Evolutionary conservation across 1,140 invertebrate genomes (phyloP).

Genomic region (Pseudomyrmex flavicornis): DNA sequence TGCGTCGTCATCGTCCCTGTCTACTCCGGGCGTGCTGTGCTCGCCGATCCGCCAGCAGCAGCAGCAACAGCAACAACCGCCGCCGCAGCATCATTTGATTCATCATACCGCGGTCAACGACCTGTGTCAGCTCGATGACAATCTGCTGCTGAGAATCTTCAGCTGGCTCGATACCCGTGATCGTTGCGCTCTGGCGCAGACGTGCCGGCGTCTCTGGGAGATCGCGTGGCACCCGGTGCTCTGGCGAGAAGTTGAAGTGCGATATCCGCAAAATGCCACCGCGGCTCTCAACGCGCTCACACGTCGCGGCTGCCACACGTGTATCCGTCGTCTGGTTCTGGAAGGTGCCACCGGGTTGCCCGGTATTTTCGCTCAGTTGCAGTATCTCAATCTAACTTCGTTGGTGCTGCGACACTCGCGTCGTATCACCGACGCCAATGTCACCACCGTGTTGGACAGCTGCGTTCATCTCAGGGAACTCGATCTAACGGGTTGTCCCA

Average conservation of each 20-base stretch:
- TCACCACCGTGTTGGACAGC: slow-evolving; percentile 76
- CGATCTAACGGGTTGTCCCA: slow-evolving; percentile 90
- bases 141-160: slow-evolving; percentile 88
- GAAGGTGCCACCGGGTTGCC: slow-evolving; percentile 92
- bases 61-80: slow-evolving; percentile 62
- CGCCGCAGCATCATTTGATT: slow-evolving; percentile 58
- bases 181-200: slow-evolving; percentile 91
- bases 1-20: slow-evolving; percentile 70
- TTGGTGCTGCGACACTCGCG: slow-evolving; percentile 77
- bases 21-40: slow-evolving; percentile 12
- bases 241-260: slow-evolving; percentile 90
- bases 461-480: slow-evolving; percentile 82
- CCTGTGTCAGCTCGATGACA: slow-evolving; percentile 84
- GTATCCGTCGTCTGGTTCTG: slow-evolving; percentile 88
- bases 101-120: slow-evolving; percentile 44
- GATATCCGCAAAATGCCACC: slow-evolving; percentile 86
- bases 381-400: slow-evolving; percentile 79
- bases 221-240: slow-evolving; percentile 93
- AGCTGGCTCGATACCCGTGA: slow-evolving; percentile 91
- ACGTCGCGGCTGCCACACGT: slow-evolving; percentile 85
- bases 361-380: slow-evolving; percentile 87
- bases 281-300: slow-evolving; percentile 86
- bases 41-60: slow-evolving; percentile 66
- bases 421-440: slow-evolving; percentile 74
- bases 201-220: slow-evolving; percentile 92